phyloP scores from a whole-genome alignment of 1,140 invertebrate species.

The Sarcophaga bullata region DNA sequence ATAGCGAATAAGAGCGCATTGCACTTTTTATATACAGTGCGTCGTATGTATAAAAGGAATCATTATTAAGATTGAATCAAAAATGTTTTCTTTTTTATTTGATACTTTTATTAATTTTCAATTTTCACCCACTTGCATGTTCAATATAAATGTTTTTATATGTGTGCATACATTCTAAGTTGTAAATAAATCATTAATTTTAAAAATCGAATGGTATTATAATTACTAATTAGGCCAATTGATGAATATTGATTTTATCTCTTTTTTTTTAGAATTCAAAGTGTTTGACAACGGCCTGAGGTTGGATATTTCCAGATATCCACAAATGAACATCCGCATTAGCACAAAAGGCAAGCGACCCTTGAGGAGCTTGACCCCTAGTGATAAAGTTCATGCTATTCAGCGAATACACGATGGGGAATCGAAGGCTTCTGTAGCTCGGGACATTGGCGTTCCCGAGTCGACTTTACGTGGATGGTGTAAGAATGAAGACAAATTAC shows the following conservation, averaged over 20 bases:
- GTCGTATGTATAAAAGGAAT: background rate
- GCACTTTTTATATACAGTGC: background rate
- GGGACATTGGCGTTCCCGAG: slow-evolving; percentile 84
- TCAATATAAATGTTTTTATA: slow-evolving; percentile 1
- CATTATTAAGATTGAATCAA: background rate
- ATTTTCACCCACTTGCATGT: background rate
- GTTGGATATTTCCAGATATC: slow-evolving; percentile 66
- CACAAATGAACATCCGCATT: slow-evolving; percentile 64
- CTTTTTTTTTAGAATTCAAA: slow-evolving; percentile 57
- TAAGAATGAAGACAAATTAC: slow-evolving; percentile 82
- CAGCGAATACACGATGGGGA: slow-evolving; percentile 82
- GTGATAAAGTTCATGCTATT: slow-evolving; percentile 82
- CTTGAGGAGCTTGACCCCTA: slow-evolving; percentile 74
- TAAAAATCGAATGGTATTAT: background rate
- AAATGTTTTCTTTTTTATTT: background rate
- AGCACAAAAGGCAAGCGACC: slow-evolving; percentile 75
- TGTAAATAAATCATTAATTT: background rate
- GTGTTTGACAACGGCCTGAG: slow-evolving; percentile 65
- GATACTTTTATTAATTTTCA: slow-evolving; percentile 5
- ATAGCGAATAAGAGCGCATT: slow-evolving; percentile 53
- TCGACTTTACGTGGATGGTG: slow-evolving; percentile 86
- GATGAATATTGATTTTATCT: background rate
- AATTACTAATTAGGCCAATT: background rate
- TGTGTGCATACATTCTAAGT: background rate
- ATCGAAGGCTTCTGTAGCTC: slow-evolving; percentile 82